phyloP scores from a whole-genome alignment of 2,113 vertebrate genomes.

The Dascyllus trimaculatus region DNA sequence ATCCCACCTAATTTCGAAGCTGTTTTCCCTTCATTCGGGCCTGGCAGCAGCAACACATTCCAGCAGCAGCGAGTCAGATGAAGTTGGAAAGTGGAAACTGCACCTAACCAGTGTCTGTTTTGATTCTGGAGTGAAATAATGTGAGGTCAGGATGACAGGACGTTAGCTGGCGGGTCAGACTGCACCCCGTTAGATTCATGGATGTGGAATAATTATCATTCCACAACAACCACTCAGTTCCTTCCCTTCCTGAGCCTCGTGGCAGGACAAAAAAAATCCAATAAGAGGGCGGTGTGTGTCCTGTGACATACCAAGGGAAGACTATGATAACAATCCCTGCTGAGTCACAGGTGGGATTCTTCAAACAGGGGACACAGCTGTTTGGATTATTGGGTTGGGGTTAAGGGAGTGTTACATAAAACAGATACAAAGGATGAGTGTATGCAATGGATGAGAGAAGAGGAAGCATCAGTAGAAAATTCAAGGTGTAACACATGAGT shows the following conservation, averaged over 20 bases:
- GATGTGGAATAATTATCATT: not conserved
- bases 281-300: not conserved
- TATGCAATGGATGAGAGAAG: not conserved
- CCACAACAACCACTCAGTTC: conserved; percentile 3
- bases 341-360: conserved; percentile 39
- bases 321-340: conserved; percentile 40
- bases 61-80: conserved; percentile 51
- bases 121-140: conserved; percentile 69
- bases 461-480: not conserved
- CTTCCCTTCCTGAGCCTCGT: not conserved
- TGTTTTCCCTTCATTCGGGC: not conserved
- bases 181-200: not conserved
- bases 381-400: conserved; percentile 14
- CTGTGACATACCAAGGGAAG: conserved; percentile 18
- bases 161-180: not conserved
- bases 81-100: conserved; percentile 67
- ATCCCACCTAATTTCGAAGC: not conserved
- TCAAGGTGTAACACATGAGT: not conserved
- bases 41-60: conserved; percentile 54
- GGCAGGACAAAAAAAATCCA: not conserved
- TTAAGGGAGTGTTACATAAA: not conserved
- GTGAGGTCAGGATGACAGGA: conserved; percentile 57
- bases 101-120: conserved; percentile 62
- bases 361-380: conserved; percentile 58
- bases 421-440: not conserved